Evolutionary conservation across 2,797 vertebrate species (phyloP).

Genomic region (Enteromius radiatus): DNA sequence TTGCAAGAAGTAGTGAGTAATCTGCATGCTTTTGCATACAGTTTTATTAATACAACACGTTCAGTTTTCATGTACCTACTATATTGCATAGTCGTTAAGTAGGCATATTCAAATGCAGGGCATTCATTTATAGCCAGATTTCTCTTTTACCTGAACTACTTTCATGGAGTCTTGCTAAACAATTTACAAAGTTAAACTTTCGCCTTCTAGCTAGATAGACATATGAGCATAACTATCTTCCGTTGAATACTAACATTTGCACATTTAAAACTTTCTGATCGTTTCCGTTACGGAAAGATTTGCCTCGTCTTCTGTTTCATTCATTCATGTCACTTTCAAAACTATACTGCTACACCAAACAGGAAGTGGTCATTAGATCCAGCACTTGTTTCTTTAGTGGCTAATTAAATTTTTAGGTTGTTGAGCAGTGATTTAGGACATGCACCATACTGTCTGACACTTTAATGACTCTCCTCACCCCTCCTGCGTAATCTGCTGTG

Average conservation of each 20-base stretch:
- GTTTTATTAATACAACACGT: background rate
- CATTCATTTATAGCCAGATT: background rate
- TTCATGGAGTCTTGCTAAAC: background rate
- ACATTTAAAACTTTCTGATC: background rate
- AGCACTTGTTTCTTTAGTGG: conserved; percentile 66
- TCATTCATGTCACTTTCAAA: conserved; percentile 30
- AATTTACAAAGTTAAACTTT: background rate
- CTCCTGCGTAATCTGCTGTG: conserved; percentile 68
- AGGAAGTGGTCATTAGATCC: conserved; percentile 29
- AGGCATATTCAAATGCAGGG: background rate
- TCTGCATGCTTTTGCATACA: background rate
- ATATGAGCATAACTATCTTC: background rate
- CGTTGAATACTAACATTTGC: background rate
- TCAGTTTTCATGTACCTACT: accelerated
- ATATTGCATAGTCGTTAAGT: background rate
- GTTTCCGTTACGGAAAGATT: background rate
- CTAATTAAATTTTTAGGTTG: conserved; percentile 67
- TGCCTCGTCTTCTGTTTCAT: background rate
- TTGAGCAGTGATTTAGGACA: conserved; percentile 72
- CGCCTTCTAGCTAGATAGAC: background rate
- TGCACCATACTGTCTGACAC: conserved; percentile 69
- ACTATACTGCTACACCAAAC: conserved; percentile 31
- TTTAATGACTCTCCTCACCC: conserved; percentile 72
- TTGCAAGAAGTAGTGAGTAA: background rate
- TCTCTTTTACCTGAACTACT: background rate